These are phyloP conservation scores for Brenthis daphne DNA, from an alignment of 2,888 invertebrate species.

Conservation along the genomic window DNA sequence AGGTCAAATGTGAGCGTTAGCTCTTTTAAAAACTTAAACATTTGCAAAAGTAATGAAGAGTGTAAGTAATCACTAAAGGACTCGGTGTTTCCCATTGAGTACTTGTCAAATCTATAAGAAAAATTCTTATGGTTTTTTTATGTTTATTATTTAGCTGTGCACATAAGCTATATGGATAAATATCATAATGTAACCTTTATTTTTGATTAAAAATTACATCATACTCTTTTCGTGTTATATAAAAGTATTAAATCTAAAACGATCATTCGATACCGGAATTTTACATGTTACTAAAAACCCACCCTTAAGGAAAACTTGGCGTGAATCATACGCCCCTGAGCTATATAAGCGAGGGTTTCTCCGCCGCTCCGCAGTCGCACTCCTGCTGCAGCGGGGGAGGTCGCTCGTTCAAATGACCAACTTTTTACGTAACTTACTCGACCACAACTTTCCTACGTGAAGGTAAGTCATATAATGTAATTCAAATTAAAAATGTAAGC, in stretches of 20 bases:
- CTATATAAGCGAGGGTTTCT: constrained; percentile 67
- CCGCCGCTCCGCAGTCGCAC: constrained; percentile 51
- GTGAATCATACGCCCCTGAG: constrained; percentile 45
- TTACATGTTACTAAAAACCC: constrained; percentile 32
- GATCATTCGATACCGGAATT: neutral
- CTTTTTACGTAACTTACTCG: constrained; percentile 67
- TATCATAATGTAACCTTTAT: no score
- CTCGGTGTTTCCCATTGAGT: no score
- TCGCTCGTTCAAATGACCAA: constrained; percentile 51
- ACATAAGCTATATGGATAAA: no score
- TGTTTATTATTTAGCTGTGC: no score
- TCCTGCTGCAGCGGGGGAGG: constrained; percentile 37
- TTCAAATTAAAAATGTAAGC: neutral
- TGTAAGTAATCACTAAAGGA: no score
- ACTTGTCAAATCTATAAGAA: no score
- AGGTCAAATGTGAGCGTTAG: no score
- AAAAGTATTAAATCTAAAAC: neutral
- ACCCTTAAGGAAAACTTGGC: constrained; percentile 30
- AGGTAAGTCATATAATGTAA: constrained; percentile 48
- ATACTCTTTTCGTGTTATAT: neutral
- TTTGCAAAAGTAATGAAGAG: no score
- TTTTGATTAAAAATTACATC: no score
- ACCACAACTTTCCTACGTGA: constrained; percentile 64
- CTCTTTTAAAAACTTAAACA: no score
- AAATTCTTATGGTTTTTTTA: no score